Conservation (phyloP, 2,113 vertebrate genomes). For the Osmerus eperlanus region DNA sequence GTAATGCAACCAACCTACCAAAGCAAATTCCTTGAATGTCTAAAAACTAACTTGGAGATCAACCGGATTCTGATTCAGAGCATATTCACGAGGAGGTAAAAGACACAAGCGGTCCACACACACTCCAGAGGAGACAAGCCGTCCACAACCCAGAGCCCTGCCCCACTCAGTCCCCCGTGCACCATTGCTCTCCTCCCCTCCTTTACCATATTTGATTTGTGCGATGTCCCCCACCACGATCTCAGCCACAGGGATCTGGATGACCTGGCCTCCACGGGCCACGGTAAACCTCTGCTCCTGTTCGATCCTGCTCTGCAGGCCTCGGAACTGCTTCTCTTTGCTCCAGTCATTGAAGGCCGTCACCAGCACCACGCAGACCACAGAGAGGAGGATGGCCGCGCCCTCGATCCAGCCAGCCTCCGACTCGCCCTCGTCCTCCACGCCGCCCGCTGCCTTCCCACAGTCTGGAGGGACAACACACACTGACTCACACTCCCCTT, state of each 20-base stretch:
- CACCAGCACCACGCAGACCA: slow-evolving; percentile 95
- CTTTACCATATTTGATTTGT: slow-evolving; percentile 97
- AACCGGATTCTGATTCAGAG: too few relatives aligned
- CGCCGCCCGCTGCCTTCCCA: slow-evolving; percentile 80
- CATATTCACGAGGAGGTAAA: too few relatives aligned
- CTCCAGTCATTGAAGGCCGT: slow-evolving; percentile 99
- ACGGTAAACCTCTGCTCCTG: slow-evolving; percentile 99
- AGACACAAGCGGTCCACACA: too few relatives aligned
- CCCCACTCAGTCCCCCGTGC: too few relatives aligned
- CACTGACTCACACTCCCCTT: too few relatives aligned
- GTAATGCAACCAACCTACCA: too few relatives aligned
- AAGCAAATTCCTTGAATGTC: too few relatives aligned
- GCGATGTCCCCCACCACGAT: slow-evolving; percentile 97
- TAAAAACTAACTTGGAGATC: too few relatives aligned
- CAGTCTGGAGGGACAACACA: slow-evolving; percentile 77
- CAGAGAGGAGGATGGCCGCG: slow-evolving; percentile 93
- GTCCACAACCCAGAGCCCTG: too few relatives aligned
- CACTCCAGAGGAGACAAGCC: too few relatives aligned
- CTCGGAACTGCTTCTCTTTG: slow-evolving; percentile 98
- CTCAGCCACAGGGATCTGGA: slow-evolving; percentile 96
- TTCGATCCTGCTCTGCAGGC: slow-evolving; percentile 96
- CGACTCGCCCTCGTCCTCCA: slow-evolving; percentile 87
- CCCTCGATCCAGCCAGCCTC: slow-evolving; percentile 99
- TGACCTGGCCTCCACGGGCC: slow-evolving; percentile 91
- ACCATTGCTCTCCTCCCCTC: too few relatives aligned